These are phyloP conservation scores for Steinernema hermaphroditum DNA, from an alignment of 2,888 invertebrate genomes.

Conservation along the genomic window DNA sequence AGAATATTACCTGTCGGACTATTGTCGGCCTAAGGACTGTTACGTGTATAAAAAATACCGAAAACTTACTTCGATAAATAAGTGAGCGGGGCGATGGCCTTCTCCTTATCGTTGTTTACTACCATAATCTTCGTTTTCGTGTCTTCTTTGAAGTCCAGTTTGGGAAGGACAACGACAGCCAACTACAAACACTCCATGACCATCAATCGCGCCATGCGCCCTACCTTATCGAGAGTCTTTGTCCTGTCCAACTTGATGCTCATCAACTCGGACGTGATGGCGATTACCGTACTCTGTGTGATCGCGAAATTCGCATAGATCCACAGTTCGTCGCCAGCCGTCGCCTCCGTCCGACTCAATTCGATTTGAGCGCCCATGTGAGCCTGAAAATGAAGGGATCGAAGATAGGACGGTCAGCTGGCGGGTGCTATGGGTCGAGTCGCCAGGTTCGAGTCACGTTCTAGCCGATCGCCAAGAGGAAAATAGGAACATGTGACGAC, in stretches of 20 bases:
- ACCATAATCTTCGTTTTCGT: constrained; percentile 27
- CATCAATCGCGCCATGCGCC: neutral
- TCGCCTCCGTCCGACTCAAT: constrained; percentile 24
- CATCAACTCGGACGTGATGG: constrained; percentile 3
- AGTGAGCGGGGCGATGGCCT: constrained; percentile 14
- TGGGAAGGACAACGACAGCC: constrained; percentile 11
- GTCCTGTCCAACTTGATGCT: constrained; percentile 17
- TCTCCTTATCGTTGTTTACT: constrained; percentile 11
- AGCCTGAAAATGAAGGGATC: constrained; percentile 14
- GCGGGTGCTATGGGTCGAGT: neutral
- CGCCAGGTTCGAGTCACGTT: constrained; percentile 6
- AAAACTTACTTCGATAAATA: neutral
- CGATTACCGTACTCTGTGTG: constrained; percentile 17
- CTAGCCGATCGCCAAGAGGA: neutral
- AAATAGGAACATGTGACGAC: neutral
- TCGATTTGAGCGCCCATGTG: constrained; percentile 22
- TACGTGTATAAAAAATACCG: too few relatives aligned
- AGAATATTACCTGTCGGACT: too few relatives aligned
- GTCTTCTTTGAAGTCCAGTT: constrained; percentile 26
- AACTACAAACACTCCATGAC: neutral
- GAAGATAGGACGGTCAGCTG: constrained; percentile 21
- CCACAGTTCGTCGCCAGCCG: constrained; percentile 25
- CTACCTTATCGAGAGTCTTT: constrained; percentile 22
- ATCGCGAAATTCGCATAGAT: constrained; percentile 24
- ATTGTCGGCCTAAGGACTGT: too few relatives aligned